These are phyloP conservation scores for Papilio dardanus DNA, from an alignment of 1,140 invertebrate species.

Conservation along the genomic window DNA sequence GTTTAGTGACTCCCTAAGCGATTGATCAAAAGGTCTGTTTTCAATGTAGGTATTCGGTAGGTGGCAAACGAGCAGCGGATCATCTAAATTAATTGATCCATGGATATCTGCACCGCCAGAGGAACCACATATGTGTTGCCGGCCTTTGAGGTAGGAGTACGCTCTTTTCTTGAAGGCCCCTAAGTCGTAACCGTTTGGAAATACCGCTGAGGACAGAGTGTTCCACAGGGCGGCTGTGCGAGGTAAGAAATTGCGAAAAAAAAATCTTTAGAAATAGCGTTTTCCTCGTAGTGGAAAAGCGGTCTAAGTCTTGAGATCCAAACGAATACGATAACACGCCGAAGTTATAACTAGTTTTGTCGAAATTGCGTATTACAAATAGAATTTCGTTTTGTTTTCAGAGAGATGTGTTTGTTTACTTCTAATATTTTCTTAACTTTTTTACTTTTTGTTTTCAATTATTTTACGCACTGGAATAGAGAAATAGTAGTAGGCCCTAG, in stretches of 20 bases:
- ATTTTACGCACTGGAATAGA: neutral
- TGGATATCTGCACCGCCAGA: no score
- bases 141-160: no score
- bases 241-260: no score
- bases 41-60: no score
- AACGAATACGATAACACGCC: neutral
- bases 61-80: no score
- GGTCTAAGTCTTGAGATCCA: neutral
- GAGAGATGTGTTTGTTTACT: neutral
- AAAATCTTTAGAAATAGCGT: neutral
- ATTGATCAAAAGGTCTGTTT: no score
- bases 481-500: neutral
- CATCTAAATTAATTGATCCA: no score
- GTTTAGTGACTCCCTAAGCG: no score
- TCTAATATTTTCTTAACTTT: neutral
- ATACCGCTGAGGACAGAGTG: neutral
- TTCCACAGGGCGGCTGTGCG: neutral
- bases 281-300: neutral
- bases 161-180: no score
- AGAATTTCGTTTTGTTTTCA: conserved; percentile 22
- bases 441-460: neutral
- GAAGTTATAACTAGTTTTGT: conserved; percentile 14
- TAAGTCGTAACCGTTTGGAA: no score
- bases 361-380: conserved; percentile 20
- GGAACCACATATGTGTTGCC: no score